Base-by-base conservation (phyloP, 1,140 invertebrate species). In the Ruditapes philippinarum region DNA sequence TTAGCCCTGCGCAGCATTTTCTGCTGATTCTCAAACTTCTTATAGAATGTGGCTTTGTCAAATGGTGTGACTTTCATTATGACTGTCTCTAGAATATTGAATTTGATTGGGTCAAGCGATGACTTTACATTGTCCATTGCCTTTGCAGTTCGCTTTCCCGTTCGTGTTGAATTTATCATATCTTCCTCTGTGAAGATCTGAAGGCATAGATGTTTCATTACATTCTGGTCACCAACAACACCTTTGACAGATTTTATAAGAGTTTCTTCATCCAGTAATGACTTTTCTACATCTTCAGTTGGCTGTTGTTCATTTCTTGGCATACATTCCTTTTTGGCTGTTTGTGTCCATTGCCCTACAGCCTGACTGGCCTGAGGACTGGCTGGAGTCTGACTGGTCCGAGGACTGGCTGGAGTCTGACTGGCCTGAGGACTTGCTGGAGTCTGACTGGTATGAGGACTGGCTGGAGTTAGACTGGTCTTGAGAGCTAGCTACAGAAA, bases 1-100 rank as follows among this genome's bases (percentile, higher is more conserved):
- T 49, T 51, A 78, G 7, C 74, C 42, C 74, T 78, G 31, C 74
- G 74, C 28, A 78, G 38, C 74, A 78, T 31, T 49, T 78, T 78
- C 74, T 78, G 74, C 74, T 49, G 42, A 31, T 78, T 78, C 31
- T 78, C 74, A 78, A 78, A 78, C 42, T 78, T 78, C 42, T 78
- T 78, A 42, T 49, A 31, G 74, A 78, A 78, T 14, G 28, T 78
- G 12, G 38, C 74, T 49, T 78, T 78, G 12, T 78, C 28, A 31
- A 49, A 36, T 11, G 74, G 49, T 36, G 74, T 78, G 28, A 49
- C 38, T 42, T 49, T 42, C 28, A 78, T 31, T 22, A 45, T 31
- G 19, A 78, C 38, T 42, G 11, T 78, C 42, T 78, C 74, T 40
- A 78, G 38, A 5, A 49, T 78, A 31, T 78, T 78, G 42, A 78